Evolutionary conservation across 2,888 invertebrate species (phyloP).

Genomic region (Amphipyra berbera): DNA sequence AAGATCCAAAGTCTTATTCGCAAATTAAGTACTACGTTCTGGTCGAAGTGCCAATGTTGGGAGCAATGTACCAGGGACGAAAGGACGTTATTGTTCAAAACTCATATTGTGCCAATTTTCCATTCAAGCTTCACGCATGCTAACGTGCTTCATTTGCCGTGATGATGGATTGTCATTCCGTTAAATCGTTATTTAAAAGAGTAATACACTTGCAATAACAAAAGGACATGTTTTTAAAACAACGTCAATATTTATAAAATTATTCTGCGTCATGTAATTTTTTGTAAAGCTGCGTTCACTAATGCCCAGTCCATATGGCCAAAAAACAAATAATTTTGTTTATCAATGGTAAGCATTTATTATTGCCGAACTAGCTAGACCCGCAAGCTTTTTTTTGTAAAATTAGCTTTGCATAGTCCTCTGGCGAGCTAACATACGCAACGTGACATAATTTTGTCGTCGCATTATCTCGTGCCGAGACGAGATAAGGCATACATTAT

Average conservation of each 20-base stretch:
- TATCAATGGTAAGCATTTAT: too few relatives aligned
- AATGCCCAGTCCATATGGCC: too few relatives aligned
- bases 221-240: constrained; percentile 44
- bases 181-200: constrained; percentile 30
- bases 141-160: constrained; percentile 22
- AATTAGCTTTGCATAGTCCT: too few relatives aligned
- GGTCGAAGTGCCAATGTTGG: constrained; percentile 33
- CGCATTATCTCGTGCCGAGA: too few relatives aligned
- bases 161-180: constrained; percentile 65
- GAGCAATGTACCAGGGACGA: constrained; percentile 61
- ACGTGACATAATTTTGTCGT: too few relatives aligned
- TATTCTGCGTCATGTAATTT: constrained; percentile 6
- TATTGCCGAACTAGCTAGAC: too few relatives aligned
- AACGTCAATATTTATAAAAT: constrained; percentile 28
- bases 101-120: constrained; percentile 66
- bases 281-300: constrained; percentile 10
- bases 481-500: too few relatives aligned
- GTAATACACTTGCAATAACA: constrained; percentile 31
- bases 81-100: constrained; percentile 65
- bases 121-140: constrained; percentile 37
- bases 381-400: too few relatives aligned
- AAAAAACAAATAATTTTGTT: too few relatives aligned
- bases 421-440: too few relatives aligned
- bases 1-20: constrained; percentile 12
- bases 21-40: constrained; percentile 20